phyloP scores from a whole-genome alignment of 2,113 vertebrate genomes.

The Leucopsar rothschildi region DNA sequence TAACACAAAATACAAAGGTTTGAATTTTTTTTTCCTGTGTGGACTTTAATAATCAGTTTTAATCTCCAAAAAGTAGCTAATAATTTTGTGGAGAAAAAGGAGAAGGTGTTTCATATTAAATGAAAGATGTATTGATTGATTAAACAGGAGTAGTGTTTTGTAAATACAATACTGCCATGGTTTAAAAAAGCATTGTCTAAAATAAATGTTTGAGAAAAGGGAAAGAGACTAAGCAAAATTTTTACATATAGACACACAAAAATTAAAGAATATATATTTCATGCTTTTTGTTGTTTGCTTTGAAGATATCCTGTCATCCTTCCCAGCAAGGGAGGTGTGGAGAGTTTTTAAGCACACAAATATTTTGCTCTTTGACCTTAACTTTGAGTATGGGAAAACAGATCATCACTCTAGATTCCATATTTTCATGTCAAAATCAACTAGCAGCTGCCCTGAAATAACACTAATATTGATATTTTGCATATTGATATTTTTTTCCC shows the following conservation, averaged over 20 bases:
- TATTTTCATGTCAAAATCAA: neutral
- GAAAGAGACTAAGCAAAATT: neutral
- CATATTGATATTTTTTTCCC: neutral
- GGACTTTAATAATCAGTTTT: neutral
- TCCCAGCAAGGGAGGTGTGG: too few species aligned
- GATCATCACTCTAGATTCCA: neutral
- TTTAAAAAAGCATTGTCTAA: neutral
- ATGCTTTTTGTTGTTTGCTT: neutral
- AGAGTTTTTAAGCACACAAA: neutral
- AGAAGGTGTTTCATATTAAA: neutral
- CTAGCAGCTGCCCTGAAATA: neutral
- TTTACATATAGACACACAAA: fast-evolving
- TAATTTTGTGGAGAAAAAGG: neutral
- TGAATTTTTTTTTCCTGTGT: neutral
- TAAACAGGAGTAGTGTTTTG: neutral
- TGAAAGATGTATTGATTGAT: neutral
- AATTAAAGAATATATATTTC: neutral
- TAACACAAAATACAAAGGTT: neutral
- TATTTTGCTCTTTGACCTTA: neutral
- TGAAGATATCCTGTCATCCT: neutral
- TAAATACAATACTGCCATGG: neutral
- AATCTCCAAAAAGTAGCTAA: neutral
- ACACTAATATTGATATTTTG: neutral
- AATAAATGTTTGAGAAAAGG: neutral
- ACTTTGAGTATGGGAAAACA: neutral